Base-by-base conservation (phyloP, 2,888 invertebrate species). In the Cheilosia scutellata region DNA sequence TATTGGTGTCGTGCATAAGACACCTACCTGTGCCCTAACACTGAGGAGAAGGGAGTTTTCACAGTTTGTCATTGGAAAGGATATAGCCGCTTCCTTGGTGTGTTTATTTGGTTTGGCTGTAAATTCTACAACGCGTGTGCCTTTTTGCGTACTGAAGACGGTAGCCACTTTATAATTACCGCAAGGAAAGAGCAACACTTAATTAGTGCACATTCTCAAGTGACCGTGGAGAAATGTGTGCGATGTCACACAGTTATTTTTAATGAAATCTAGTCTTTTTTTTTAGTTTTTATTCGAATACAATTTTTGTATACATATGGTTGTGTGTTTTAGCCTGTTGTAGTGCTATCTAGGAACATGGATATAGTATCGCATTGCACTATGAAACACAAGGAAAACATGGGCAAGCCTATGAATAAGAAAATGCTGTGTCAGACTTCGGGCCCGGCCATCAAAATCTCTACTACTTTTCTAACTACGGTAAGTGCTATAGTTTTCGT, bases 291-390 rank as follows among this genome's bases (percentile, higher is more conserved):
- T 4, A 25, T 42, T 47, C 53, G 27, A 25, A 49, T 49, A 49
- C 16, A 29, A 49, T 29, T 55, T 20, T 31, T 49, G 7, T 42
- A 51, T 40, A 20, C 5, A 4, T 16, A 63, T 31, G 9, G 16
- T 42, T 25, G 16, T 44, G 51, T 65, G 55, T 11, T 4, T 37
- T 7, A 40, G 40, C 13, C 37, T 75, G 55, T 13, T 75, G 47
- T 13, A 40, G 40, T 29, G 47, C 1, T 58, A 25, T 42, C 29
- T 27, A 62, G 16, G 31, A 86, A 76, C 37, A 86, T 86, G 86
- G 86, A 86, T 86, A 86, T 86, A 82, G 86, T 86, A 77, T 82
- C 86, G 42, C 86, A 86, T 58, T 86, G 86, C 29, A 51, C 82
- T 25, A 82, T 86, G 76, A 86, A 86, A 55, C 86, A 86, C 44